Percentiles rank a stretch among this genome's conserved stretches.
Conservation (phyloP, 2,113 vertebrate species). For the Aviceda subcristata region DNA sequence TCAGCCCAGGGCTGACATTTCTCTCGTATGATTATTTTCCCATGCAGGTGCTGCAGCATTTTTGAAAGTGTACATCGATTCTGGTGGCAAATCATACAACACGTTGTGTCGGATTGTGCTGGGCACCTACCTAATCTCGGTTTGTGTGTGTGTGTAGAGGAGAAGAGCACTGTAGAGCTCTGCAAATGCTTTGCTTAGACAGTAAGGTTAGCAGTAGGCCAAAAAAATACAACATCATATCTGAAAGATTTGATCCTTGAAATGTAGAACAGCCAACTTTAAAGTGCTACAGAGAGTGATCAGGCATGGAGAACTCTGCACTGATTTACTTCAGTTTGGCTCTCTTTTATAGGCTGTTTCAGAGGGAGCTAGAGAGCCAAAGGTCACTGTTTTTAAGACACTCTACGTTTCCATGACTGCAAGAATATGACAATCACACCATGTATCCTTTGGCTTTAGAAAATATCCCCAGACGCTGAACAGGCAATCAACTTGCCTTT, state of each 20-base stretch:
- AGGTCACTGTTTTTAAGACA: conserved; percentile 40
- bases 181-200: neutral
- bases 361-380: neutral
- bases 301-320: neutral
- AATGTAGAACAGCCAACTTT: neutral
- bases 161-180: neutral
- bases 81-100: neutral
- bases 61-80: neutral
- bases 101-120: neutral
- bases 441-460: conserved; percentile 41
- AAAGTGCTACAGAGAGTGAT: neutral
- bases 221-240: neutral
- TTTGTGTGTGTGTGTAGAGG: neutral
- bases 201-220: neutral
- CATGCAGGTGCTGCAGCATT: neutral
- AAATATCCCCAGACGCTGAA: conserved; percentile 48
- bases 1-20: neutral
- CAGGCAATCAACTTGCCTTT: conserved; percentile 39
- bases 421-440: conserved; percentile 49
- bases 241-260: neutral
- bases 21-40: neutral
- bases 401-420: conserved; percentile 20
- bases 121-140: neutral
- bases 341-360: neutral
- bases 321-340: neutral